These are phyloP conservation scores for Danaus chrysippus DNA, from an alignment of 2,888 invertebrate genomes.

Conservation along the genomic window DNA sequence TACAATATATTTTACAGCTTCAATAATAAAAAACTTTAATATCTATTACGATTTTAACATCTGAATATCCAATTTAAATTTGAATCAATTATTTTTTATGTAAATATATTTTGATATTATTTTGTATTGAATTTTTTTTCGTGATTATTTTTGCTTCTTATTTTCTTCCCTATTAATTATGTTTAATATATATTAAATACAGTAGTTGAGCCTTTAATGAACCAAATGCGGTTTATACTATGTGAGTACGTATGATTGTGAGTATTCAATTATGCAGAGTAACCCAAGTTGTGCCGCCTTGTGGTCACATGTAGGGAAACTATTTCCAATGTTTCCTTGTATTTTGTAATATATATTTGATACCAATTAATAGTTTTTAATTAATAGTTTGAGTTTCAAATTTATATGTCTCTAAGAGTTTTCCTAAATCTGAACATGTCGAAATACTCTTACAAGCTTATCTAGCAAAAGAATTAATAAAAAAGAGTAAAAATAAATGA, in stretches of 20 bases:
- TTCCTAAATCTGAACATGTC: too few relatives aligned
- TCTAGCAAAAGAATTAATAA: too few relatives aligned
- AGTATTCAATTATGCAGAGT: conserved; percentile 21
- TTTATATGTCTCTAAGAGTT: too few relatives aligned
- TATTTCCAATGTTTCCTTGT: conserved; percentile 24
- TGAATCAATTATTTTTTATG: not conserved
- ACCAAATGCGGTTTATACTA: too few relatives aligned
- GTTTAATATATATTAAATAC: too few relatives aligned
- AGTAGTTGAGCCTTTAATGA: too few relatives aligned
- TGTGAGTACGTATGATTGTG: not conserved
- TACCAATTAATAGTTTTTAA: not conserved
- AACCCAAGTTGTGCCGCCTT: conserved; percentile 22
- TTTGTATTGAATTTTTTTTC: too few relatives aligned
- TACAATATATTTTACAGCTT: not conserved
- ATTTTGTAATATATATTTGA: conserved; percentile 18
- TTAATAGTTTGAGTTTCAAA: too few relatives aligned
- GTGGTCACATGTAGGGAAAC: conserved; percentile 28
- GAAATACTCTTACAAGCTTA: too few relatives aligned
- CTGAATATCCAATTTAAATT: not conserved
- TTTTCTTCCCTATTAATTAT: too few relatives aligned
- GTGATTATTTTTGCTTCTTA: too few relatives aligned
- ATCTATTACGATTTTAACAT: not conserved
- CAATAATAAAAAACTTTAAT: not conserved
- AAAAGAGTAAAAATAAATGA: too few relatives aligned
- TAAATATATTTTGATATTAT: not conserved